These are phyloP conservation scores for Eumeta japonica DNA, from an alignment of 1,140 invertebrate species.

Conservation along the genomic window DNA sequence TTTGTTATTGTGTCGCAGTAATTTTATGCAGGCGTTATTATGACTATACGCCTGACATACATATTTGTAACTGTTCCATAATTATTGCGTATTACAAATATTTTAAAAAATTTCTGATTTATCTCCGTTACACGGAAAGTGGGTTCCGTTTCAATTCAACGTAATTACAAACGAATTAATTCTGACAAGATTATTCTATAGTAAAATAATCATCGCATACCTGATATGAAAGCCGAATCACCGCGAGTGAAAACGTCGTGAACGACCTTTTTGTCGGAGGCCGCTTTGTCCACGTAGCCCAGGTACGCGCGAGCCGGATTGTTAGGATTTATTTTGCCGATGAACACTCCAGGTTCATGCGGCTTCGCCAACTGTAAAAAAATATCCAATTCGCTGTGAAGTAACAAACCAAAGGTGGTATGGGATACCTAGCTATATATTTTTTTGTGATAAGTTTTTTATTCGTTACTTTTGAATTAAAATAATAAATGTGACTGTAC, in stretches of 20 bases:
- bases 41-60: no score
- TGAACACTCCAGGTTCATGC: slow-evolving; percentile 93
- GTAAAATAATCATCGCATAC: slow-evolving; percentile 39
- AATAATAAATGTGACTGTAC: no score
- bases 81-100: no score
- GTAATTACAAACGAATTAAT: no score
- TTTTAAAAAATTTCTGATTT: no score
- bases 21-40: no score
- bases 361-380: slow-evolving; percentile 39
- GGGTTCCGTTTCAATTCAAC: no score
- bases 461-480: neutral
- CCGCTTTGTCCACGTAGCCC: slow-evolving; percentile 91
- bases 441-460: no score
- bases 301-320: slow-evolving; percentile 80
- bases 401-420: neutral
- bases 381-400: slow-evolving; percentile 3
- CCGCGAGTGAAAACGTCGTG: slow-evolving; percentile 85
- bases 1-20: no score
- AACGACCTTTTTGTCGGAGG: slow-evolving; percentile 92
- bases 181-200: neutral
- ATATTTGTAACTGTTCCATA: no score
- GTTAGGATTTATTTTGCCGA: slow-evolving; percentile 90
- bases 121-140: no score
- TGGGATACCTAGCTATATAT: neutral
- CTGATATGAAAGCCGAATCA: slow-evolving; percentile 90